Evolutionary conservation across 2,888 invertebrate species (phyloP).

Genomic region (Gerris lacustris): DNA sequence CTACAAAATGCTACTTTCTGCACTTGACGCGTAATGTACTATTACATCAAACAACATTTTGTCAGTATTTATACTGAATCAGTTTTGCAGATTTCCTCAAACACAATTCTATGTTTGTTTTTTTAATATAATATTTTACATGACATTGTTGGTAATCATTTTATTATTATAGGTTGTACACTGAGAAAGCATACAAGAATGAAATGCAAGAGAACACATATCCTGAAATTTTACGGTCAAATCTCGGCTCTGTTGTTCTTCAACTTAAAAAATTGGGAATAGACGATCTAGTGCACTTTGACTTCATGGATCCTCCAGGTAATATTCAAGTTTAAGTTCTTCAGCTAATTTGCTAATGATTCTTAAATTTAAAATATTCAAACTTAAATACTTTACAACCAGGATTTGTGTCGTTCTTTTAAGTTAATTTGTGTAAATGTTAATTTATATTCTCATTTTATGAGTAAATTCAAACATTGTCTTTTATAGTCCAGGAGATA

Average conservation of each 20-base stretch:
- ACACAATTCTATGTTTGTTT: too few relatives aligned
- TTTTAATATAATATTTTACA: too few relatives aligned
- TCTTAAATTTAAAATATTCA: too few relatives aligned
- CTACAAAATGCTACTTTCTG: too few relatives aligned
- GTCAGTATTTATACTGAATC: too few relatives aligned
- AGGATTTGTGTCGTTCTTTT: background rate
- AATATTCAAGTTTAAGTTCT: slow-evolving; percentile 21
- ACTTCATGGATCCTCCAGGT: slow-evolving; percentile 98
- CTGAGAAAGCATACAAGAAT: slow-evolving; percentile 86
- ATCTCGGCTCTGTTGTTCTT: slow-evolving; percentile 92
- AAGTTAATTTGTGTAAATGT: background rate
- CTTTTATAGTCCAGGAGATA: too few relatives aligned
- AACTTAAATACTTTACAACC: too few relatives aligned
- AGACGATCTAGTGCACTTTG: slow-evolving; percentile 98
- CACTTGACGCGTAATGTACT: too few relatives aligned
- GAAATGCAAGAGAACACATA: slow-evolving; percentile 99
- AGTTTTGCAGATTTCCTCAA: too few relatives aligned
- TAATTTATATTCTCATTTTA: background rate
- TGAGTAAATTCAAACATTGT: too few relatives aligned
- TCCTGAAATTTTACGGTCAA: slow-evolving; percentile 86
- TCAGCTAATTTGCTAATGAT: background rate
- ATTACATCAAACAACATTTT: too few relatives aligned
- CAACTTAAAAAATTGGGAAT: slow-evolving; percentile 97
- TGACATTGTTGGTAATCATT: too few relatives aligned
- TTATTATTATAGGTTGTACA: slow-evolving; percentile 54